phyloP scores from a whole-genome alignment of 92 coral and sea anemone species.

The Ricordea florida region DNA sequence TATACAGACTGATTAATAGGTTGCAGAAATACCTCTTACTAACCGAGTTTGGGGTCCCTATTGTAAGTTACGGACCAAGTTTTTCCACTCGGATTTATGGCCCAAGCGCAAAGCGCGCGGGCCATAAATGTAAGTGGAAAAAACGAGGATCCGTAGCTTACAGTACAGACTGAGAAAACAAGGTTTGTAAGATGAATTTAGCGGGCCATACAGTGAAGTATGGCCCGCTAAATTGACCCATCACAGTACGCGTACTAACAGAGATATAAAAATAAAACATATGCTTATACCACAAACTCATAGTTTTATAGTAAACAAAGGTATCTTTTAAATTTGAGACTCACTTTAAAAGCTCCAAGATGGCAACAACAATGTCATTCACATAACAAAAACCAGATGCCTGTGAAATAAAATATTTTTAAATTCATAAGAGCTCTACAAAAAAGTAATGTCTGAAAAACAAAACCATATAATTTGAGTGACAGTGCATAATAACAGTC shows the following conservation, averaged over 20 bases:
- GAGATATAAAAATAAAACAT: neutral
- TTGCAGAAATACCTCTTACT: no score
- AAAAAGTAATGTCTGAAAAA: neutral
- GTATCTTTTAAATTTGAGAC: neutral
- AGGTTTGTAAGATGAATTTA: no score
- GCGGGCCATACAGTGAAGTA: no score
- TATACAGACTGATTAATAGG: no score
- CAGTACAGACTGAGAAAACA: slow-evolving; percentile 13
- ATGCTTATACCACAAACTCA: neutral
- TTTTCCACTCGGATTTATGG: no score
- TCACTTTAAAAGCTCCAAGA: slow-evolving; percentile 92
- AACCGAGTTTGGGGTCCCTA: no score
- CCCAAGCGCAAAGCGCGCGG: no score
- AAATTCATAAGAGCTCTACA: neutral
- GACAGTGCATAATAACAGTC: neutral
- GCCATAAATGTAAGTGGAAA: no score
- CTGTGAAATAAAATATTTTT: slow-evolving; percentile 5
- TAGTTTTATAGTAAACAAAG: neutral
- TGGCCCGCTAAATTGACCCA: no score
- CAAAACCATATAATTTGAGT: neutral
- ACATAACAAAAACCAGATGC: slow-evolving; percentile 99
- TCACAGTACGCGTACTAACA: no score
- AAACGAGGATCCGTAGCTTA: slow-evolving; percentile 20
- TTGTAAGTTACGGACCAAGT: no score
- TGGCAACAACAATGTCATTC: slow-evolving; percentile 96